Evolutionary conservation across 2,888 invertebrate genomes (phyloP), one percentile per base, ranked within the genome.

Genomic region (Cryptocephalus moraei): DNA sequence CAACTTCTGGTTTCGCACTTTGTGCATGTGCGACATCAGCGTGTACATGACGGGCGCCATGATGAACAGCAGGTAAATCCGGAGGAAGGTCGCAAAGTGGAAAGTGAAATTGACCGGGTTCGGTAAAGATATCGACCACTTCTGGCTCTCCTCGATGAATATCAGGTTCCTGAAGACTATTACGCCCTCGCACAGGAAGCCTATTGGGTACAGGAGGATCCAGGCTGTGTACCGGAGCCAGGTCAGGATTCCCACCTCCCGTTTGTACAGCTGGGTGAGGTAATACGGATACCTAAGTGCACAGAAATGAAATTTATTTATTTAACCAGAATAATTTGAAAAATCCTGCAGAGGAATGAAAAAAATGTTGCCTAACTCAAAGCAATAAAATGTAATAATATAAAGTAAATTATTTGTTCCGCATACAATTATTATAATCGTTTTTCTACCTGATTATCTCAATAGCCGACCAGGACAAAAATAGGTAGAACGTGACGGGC

Each of bases 141-240:
- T 80, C 43, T 79, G 76, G 0, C 90, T 89, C 63, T 91, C 87
- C 56, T 93, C 91, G 62, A 92, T 89, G 66, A 88, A 90, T 0
- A 92, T 90, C 63, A 95, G 86, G 66, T 91, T 88, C 44, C 90
- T 77, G 12, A 90, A 73, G 39, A 89, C 76, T 10, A 90, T 78
- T 4, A 87, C 81, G 0, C 90, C 86, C 74, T 96, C 95, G 62
- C 89, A 86, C 1, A 91, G 63, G 57, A 93, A 82, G 8, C 94
- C 95, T 36, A 93, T 65, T 0, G 96, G 96, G 69, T 95, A 96
- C 0, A 95, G 75, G 0, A 91, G 84, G 55, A 96, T 90, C 95
- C 95, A 97, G 47, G 91, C 76, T 0, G 90, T 86, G 69, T 96
- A 95, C 11, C 96, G 79, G 2, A 96, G 71, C 95, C 95, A 96